Evolutionary conservation across 1,140 invertebrate genomes (phyloP), one percentile per base, ranked within the genome.

Genomic region (Ruditapes philippinarum): DNA sequence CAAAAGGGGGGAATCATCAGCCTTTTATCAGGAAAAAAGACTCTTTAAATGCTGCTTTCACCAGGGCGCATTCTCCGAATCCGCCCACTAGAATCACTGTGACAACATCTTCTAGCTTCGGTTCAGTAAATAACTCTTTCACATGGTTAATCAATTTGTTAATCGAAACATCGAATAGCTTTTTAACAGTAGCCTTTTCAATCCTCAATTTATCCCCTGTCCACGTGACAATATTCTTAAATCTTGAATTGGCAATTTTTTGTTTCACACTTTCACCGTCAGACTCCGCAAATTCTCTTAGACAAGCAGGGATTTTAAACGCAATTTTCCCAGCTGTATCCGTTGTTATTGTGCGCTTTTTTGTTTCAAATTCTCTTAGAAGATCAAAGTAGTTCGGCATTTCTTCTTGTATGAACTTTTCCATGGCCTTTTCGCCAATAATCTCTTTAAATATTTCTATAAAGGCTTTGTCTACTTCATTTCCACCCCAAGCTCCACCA

Each of bases 31-130:
- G 25, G 25, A 45, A 76, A n/a, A n/a, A 49, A 14, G 22, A 25
- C 38, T 40, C 31, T 33, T 40, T 14, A 33, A 73, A 38, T 73
- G 31, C 68, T 5, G 22, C 68, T 73, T 73, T 22, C 38, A 73
- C 68, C 9, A 73, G 31, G 9, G 1, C 31, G 38, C 68, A 38
- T 42, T 76, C 40, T 14, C 40, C 40, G 14, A 76, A 76, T n/a
- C 73, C 73, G n/a, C 89, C 89, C n/a, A 90, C 89, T 22, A 90
- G 45, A 17, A 90, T 38, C 12, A 90, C 62, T n/a, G n/a, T 70
- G 3, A 9, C 31, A 40, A 40, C 36, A 2, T 51, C 33, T 45
- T 73, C 5, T 0, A 84, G 1, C 3, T 49, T 36, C 31, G 60
- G 62, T 49, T 73, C 40, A 31, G 22, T 17, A 25, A 84, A 51